Percentiles rank a stretch among this genome's conserved stretches.
Evolutionary conservation across 53 echinoderm and acorn worm genomes (phyloP).

Genomic region (Glandiceps talaboti): DNA sequence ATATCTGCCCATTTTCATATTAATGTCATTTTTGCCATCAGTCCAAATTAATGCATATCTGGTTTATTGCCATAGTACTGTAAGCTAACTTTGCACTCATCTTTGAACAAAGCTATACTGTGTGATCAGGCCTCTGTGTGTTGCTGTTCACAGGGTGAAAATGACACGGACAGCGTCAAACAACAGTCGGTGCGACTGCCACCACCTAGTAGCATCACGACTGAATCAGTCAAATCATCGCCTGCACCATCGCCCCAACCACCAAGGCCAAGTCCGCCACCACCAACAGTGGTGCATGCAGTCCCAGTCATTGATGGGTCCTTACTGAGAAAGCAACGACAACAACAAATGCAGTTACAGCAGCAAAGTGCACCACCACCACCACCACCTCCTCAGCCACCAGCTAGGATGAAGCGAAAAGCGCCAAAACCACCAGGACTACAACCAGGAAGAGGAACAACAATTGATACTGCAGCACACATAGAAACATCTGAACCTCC

Average conservation of each 20-base stretch:
- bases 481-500: background rate
- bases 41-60: no score
- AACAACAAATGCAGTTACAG: slow-evolving; percentile 7
- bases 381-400: slow-evolving; percentile 21
- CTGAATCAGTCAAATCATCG: background rate
- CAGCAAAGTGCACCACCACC: slow-evolving; percentile 49
- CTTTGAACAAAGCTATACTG: background rate
- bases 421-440: slow-evolving; percentile 3
- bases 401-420: background rate
- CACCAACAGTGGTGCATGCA: slow-evolving; percentile 17
- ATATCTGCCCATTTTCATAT: no score
- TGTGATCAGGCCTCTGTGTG: background rate
- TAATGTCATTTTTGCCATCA: no score
- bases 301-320: background rate
- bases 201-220: slow-evolving; percentile 2
- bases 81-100: no score
- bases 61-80: no score
- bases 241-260: no score
- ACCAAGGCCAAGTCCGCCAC: slow-evolving; percentile 54
- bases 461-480: background rate
- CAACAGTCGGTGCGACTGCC: background rate
- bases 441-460: background rate
- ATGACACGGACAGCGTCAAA: background rate
- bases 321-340: background rate
- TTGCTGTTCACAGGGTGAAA: background rate